Conservation (phyloP, 2,797 vertebrate species). For the Allenopithecus nigroviridis region DNA sequence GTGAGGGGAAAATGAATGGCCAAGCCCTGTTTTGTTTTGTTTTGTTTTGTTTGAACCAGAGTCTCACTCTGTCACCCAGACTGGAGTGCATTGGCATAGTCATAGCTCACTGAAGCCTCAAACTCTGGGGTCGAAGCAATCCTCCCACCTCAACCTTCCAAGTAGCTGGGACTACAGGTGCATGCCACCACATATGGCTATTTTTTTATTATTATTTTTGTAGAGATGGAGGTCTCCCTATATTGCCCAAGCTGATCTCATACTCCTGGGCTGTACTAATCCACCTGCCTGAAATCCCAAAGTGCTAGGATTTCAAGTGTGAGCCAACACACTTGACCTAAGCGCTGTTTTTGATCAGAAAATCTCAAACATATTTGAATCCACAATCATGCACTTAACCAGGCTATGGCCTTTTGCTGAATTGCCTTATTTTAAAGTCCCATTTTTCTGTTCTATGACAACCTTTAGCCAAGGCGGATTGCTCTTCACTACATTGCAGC, state of each 20-base stretch:
- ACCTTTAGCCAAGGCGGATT: background rate
- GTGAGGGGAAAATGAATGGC: background rate
- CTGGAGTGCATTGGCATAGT: background rate
- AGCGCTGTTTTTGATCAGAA: background rate
- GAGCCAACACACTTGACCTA: background rate
- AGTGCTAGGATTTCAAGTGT: background rate
- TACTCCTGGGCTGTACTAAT: background rate
- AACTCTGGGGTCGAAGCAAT: background rate
- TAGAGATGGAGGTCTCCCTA: background rate
- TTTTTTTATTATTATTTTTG: background rate
- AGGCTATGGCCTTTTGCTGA: background rate
- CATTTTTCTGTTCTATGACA: background rate
- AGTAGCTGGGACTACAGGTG: background rate
- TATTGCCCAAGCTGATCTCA: background rate
- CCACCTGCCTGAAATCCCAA: background rate
- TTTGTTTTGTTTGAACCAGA: background rate
- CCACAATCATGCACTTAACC: background rate
- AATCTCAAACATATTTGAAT: background rate
- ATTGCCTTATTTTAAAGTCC: background rate
- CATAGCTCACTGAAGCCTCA: background rate
- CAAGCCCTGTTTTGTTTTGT: background rate
- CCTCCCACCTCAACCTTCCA: background rate
- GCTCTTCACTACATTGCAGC: background rate
- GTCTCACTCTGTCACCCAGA: background rate
- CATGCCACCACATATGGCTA: background rate